phyloP scores from a whole-genome alignment of 2,113 vertebrate genomes.

The Hydrolagus affinis region DNA sequence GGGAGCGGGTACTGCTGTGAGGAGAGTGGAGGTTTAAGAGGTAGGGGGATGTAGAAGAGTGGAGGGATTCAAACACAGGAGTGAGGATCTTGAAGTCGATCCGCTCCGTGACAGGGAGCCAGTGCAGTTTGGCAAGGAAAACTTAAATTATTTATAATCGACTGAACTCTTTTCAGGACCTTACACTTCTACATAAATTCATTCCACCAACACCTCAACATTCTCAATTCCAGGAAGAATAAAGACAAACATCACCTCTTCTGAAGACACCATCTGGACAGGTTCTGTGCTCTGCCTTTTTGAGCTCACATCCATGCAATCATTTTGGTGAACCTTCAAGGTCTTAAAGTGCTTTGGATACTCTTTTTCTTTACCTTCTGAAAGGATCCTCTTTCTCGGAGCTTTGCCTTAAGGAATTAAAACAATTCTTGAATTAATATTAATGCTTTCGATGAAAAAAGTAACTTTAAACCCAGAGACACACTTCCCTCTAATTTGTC shows the following conservation, averaged over 20 bases:
- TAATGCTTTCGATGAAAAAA: too few species aligned
- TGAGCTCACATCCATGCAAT: not conserved
- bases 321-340: not conserved
- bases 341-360: not conserved
- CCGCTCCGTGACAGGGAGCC: too few species aligned
- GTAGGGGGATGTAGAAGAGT: too few species aligned
- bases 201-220: not conserved
- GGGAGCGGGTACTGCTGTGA: too few species aligned
- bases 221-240: not conserved
- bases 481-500: too few species aligned
- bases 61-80: too few species aligned
- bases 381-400: not conserved
- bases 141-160: not conserved
- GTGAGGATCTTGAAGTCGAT: too few species aligned
- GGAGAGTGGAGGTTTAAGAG: too few species aligned
- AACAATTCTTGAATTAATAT: not conserved
- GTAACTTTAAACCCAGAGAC: too few species aligned
- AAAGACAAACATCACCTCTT: conserved; percentile 20
- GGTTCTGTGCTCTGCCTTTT: conserved; percentile 5
- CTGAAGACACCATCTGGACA: not conserved
- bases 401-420: not conserved
- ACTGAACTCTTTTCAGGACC: not conserved
- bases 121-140: too few species aligned
- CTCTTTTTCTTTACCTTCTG: not conserved
- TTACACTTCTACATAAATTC: not conserved